phyloP scores from a whole-genome alignment of 2,113 vertebrate species.

The Oncorhynchus kisutch region DNA sequence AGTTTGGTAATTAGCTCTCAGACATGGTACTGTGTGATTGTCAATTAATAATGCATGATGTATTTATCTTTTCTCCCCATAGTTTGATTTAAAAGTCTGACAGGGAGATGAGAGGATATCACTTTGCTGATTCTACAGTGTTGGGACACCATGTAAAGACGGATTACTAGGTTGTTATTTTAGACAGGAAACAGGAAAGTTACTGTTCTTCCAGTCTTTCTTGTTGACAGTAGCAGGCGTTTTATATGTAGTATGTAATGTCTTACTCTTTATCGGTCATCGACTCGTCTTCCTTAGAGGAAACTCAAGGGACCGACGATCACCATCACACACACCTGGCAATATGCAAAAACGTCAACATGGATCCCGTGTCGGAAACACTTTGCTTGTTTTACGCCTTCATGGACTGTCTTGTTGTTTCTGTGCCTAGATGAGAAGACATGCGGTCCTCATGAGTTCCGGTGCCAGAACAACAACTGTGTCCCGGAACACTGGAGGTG shows the following conservation, averaged over 20 bases:
- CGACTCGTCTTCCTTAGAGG: no score
- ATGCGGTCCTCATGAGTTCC: constrained; percentile 96
- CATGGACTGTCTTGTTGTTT: constrained; percentile 52
- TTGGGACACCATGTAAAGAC: not conserved
- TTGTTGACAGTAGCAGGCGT: constrained; percentile 48
- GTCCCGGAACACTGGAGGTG: constrained; percentile 98
- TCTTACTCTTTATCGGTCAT: no score
- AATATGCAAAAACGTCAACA: constrained; percentile 47
- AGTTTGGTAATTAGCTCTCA: constrained; percentile 28
- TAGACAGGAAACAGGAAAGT: not conserved
- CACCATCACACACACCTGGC: no score
- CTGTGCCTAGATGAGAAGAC: constrained; percentile 91
- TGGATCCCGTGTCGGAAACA: constrained; percentile 60
- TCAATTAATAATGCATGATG: constrained; percentile 45
- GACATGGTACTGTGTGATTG: constrained; percentile 26
- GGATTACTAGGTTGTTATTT: constrained; percentile 18
- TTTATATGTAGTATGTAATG: constrained; percentile 10
- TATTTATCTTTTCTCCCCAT: constrained; percentile 29
- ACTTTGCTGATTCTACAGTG: constrained; percentile 23
- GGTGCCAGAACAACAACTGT: constrained; percentile 97
- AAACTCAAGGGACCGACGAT: no score
- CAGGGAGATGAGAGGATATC: constrained; percentile 21
- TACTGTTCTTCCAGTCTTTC: not conserved
- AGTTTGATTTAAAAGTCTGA: constrained; percentile 33
- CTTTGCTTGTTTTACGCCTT: constrained; percentile 70